Percentiles rank a stretch among this genome's conserved stretches.
These are phyloP conservation scores for Torymus aiolomorphi DNA, from an alignment of 2,888 invertebrate genomes.

Conservation along the genomic window DNA sequence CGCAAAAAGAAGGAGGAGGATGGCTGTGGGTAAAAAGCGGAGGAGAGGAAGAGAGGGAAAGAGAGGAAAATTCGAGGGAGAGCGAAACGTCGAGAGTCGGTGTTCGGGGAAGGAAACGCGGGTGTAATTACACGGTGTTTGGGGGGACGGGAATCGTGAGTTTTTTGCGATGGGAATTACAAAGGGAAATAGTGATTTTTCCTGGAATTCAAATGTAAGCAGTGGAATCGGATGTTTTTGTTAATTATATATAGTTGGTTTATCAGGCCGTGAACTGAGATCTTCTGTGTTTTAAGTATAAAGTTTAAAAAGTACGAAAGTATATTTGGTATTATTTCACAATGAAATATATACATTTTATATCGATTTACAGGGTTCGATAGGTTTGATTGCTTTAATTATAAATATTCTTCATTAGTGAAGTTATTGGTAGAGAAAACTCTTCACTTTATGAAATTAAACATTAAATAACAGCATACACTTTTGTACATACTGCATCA, in stretches of 20 bases:
- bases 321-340: too few species aligned
- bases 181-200: neutral
- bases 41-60: neutral
- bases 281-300: neutral
- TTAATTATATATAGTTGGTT: neutral
- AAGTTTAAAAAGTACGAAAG: too few species aligned
- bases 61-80: conserved; percentile 20
- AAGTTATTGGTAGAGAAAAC: too few species aligned
- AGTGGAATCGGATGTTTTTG: neutral
- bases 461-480: too few species aligned
- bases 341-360: too few species aligned
- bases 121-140: conserved; percentile 17
- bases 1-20: too few species aligned
- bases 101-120: neutral
- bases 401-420: too few species aligned
- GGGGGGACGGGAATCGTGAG: neutral
- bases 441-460: too few species aligned
- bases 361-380: too few species aligned
- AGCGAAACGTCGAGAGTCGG: conserved; percentile 1
- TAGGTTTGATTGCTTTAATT: too few species aligned
- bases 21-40: too few species aligned
- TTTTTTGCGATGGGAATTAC: neutral
- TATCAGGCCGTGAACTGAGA: neutral
- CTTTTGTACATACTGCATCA: too few species aligned
- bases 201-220: conserved; percentile 3